A percentile compares a stretch with the other conserved stretches of the same genome.
Evolutionary conservation across 2,888 invertebrate species (phyloP).

Genomic region (Ctena decussata): DNA sequence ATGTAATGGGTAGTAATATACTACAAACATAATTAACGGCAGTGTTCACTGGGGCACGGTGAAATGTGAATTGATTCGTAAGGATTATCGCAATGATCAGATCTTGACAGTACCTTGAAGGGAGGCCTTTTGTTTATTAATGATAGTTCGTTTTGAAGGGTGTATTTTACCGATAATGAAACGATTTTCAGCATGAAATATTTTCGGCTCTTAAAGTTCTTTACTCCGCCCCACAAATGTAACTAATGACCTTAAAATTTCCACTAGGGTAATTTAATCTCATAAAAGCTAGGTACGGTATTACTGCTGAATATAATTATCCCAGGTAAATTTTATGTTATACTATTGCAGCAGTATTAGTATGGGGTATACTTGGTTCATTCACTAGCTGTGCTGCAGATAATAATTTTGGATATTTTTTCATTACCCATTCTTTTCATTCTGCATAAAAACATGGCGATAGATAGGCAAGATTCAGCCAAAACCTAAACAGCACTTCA

Average conservation of each 20-base stretch:
- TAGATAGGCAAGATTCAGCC: too few species aligned
- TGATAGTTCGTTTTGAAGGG: background rate
- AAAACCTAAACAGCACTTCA: too few species aligned
- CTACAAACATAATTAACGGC: background rate
- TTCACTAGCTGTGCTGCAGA: too few species aligned
- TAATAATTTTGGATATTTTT: too few species aligned
- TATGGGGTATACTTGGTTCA: too few species aligned
- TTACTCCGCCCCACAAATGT: slow-evolving; percentile 6
- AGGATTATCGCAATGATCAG: slow-evolving; percentile 12
- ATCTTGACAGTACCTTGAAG: slow-evolving; percentile 1
- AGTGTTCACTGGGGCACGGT: background rate
- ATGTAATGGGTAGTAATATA: slow-evolving; percentile 1
- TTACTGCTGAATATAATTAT: background rate
- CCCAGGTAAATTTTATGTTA: too few species aligned
- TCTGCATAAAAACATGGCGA: too few species aligned
- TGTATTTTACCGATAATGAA: slow-evolving; percentile 3
- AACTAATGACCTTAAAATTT: slow-evolving; percentile 10
- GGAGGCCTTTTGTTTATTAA: slow-evolving; percentile 16
- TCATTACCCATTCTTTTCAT: too few species aligned
- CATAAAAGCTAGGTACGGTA: background rate
- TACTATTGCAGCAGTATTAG: too few species aligned
- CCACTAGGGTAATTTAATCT: background rate
- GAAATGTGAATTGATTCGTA: slow-evolving; percentile 21
- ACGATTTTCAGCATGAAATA: slow-evolving; percentile 19
- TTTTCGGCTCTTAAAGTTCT: background rate